phyloP scores from a whole-genome alignment of 2,113 vertebrate genomes.

The cat (Felis catus) region F.catus_Fca126_mat1.0 CM031417.1:140980001-140980500 shows the following conservation, averaged over 20 bases:
- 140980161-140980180: constrained; percentile 25
- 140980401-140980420: constrained; percentile 23
- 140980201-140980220: constrained; percentile 46
- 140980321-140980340: constrained; percentile 54
- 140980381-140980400: constrained; percentile 63
- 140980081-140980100: constrained; percentile 65
- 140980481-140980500: constrained; percentile 19
- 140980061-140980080: constrained; percentile 73
- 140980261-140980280: constrained; percentile 52
- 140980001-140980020: not conserved
- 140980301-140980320: not conserved
- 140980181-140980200: constrained; percentile 66
- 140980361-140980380: constrained; percentile 64
- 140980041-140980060: constrained; percentile 33
- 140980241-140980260: constrained; percentile 66
- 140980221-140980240: constrained; percentile 53
- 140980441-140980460: constrained; percentile 74
- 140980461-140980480: constrained; percentile 53
- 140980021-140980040: not conserved
- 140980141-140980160: constrained; percentile 72
- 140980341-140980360: not conserved
- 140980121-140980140: constrained; percentile 49
- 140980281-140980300: constrained; percentile 62
- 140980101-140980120: constrained; percentile 76
- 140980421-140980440: constrained; percentile 66